Conservation (phyloP, 1,140 invertebrate species). For the Bombyx mori region DNA sequence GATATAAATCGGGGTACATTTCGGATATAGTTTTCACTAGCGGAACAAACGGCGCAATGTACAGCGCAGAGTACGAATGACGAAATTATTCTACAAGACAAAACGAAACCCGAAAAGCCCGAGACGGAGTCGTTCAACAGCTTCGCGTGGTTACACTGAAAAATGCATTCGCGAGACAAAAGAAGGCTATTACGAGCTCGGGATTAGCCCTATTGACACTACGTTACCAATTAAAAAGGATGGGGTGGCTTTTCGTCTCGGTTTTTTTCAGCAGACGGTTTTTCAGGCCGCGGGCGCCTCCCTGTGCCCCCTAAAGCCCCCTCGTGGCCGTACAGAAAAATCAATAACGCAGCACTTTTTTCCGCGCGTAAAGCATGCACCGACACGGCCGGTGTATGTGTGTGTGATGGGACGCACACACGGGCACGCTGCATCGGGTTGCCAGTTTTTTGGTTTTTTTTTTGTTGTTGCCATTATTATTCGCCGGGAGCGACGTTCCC, state of each 20-base stretch:
- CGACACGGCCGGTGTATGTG: slow-evolving; percentile 36
- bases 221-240: slow-evolving; percentile 70
- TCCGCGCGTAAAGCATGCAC: slow-evolving; percentile 69
- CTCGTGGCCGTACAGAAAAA: slow-evolving; percentile 60
- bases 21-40: too few species aligned
- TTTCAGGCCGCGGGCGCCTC: slow-evolving; percentile 59
- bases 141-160: slow-evolving; percentile 57
- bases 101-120: slow-evolving; percentile 22
- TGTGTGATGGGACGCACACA: slow-evolving; percentile 45
- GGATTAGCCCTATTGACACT: slow-evolving; percentile 71
- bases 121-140: slow-evolving; percentile 24
- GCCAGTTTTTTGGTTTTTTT: slow-evolving; percentile 25
- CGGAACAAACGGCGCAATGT: too few species aligned
- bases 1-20: too few species aligned
- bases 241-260: slow-evolving; percentile 69
- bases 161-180: slow-evolving; percentile 66
- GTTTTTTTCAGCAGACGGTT: slow-evolving; percentile 68
- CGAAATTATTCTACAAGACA: background rate
- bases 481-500: slow-evolving; percentile 14
- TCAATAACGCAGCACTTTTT: slow-evolving; percentile 70
- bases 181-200: slow-evolving; percentile 59
- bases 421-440: slow-evolving; percentile 31
- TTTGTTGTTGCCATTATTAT: background rate
- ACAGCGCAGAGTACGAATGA: too few species aligned
- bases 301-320: slow-evolving; percentile 28